Evolutionary conservation across 2,888 invertebrate species (phyloP), one percentile per base, ranked within the genome.

Genomic region (Caenorhabditis panamensis): DNA sequence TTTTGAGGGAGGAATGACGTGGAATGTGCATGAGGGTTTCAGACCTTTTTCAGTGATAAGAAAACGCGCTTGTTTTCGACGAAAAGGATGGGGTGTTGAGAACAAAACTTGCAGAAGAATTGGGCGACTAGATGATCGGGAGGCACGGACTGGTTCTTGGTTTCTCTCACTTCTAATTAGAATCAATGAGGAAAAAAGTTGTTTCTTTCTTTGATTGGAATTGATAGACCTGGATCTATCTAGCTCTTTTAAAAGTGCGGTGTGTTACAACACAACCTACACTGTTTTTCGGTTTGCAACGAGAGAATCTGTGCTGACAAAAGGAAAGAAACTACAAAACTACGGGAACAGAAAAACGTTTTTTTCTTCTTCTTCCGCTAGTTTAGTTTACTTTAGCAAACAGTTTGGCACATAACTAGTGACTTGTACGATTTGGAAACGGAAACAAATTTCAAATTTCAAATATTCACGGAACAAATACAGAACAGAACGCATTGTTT

Each of bases 121-220:
- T 16, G n/a, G 41, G 4, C 31, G 37, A 41, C 41, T 9, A 24
- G 59, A 37, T n/a, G 31, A 22, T 26, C 41, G 28, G 59, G 71
- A 56, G 28, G 31, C 44, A 49, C 67, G 8, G 63, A 73, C 75
- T 66, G 51, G 59, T 66, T 75, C 31, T 9, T 31, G n/a, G n/a
- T 31, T 31, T 31, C 41, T 66, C 61, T 64, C 64, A 51, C 49
- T 36, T 54, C 47, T 73, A 73, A 73, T 73, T 64, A 64, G 26
- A 73, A 41, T 26, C 53, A 22, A 28, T 31, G 22, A 58, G 44
- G 26, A 24, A 47, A 41, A 44, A 41, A 18, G 26, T 37, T 41
- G 26, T 36, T 37, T 53, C 41, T 67, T 44, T 61, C n/a, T 16
- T 49, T 26, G n/a, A 56, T 56, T 22, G 22, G 31, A 24, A 49